Percentiles rank a stretch among this genome's conserved stretches.
phyloP scores from a whole-genome alignment of 2,888 invertebrate species.

The Lomographa bimaculata region DNA sequence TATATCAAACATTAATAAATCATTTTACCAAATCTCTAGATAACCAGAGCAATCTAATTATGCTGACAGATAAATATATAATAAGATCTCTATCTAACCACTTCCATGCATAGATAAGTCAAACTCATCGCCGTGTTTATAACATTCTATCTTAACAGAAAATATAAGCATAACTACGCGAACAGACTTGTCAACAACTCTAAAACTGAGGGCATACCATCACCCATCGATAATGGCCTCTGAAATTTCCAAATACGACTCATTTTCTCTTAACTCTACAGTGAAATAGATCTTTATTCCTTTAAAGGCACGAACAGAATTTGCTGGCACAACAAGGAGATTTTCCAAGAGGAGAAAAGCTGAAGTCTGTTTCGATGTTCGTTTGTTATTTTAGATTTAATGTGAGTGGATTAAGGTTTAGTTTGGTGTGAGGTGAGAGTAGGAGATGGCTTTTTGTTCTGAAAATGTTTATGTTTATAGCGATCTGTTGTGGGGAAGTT shows the following conservation, averaged over 20 bases:
- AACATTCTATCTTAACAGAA: constrained; percentile 46
- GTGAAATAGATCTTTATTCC: constrained; percentile 82
- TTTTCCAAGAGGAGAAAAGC: constrained; percentile 29
- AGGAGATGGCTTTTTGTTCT: constrained; percentile 52
- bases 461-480: constrained; percentile 77
- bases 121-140: constrained; percentile 57
- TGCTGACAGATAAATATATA: constrained; percentile 7
- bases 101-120: constrained; percentile 25
- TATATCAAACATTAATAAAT: no score
- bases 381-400: constrained; percentile 25
- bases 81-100: constrained; percentile 2
- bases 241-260: constrained; percentile 63
- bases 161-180: constrained; percentile 30
- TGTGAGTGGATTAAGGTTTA: constrained; percentile 5
- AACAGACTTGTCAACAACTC: constrained; percentile 60
- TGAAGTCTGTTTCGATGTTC: constrained; percentile 15
- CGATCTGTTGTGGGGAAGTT: constrained; percentile 80
- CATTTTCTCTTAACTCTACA: constrained; percentile 69
- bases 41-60: no score
- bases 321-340: constrained; percentile 75
- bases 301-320: constrained; percentile 76
- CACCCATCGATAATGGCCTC: constrained; percentile 53
- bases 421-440: constrained; percentile 27
- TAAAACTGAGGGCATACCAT: constrained; percentile 40
- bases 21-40: no score